Conservation (phyloP, 2,888 invertebrate species). For the Ditula angustiorana region DNA sequence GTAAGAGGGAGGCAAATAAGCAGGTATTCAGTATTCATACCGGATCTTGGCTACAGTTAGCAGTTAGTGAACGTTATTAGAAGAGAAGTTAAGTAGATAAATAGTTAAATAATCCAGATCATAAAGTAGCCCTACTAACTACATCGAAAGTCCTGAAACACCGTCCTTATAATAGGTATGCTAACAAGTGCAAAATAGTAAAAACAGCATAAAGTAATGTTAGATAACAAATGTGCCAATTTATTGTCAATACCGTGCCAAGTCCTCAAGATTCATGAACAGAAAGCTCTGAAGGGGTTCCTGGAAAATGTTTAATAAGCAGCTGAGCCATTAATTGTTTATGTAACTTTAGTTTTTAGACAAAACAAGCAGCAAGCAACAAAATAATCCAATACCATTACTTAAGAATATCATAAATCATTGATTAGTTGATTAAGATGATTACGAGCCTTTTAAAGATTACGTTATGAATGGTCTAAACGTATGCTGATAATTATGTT, state of each 20-base stretch:
- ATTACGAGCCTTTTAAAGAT: neutral
- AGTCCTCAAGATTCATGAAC: neutral
- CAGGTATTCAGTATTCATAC: no score
- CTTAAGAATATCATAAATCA: neutral
- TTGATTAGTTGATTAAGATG: neutral
- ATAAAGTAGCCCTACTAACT: neutral
- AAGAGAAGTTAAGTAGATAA: no score
- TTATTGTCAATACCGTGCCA: slow-evolving; percentile 19
- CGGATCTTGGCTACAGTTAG: no score
- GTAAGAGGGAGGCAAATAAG: no score
- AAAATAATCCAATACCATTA: neutral
- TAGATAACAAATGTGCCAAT: slow-evolving; percentile 5
- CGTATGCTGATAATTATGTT: neutral
- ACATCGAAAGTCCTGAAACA: neutral
- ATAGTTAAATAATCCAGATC: no score
- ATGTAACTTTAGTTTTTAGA: neutral
- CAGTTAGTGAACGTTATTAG: no score
- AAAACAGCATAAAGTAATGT: slow-evolving; percentile 6
- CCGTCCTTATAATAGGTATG: neutral
- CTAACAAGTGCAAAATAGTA: neutral
- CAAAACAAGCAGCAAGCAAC: neutral
- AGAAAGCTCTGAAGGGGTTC: slow-evolving; percentile 5
- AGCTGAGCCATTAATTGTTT: neutral
- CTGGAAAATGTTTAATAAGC: slow-evolving; percentile 8
- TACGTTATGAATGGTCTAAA: neutral